Evolutionary conservation across 2,888 invertebrate genomes (phyloP).

Genomic region (Drosophila sordidula): DNA sequence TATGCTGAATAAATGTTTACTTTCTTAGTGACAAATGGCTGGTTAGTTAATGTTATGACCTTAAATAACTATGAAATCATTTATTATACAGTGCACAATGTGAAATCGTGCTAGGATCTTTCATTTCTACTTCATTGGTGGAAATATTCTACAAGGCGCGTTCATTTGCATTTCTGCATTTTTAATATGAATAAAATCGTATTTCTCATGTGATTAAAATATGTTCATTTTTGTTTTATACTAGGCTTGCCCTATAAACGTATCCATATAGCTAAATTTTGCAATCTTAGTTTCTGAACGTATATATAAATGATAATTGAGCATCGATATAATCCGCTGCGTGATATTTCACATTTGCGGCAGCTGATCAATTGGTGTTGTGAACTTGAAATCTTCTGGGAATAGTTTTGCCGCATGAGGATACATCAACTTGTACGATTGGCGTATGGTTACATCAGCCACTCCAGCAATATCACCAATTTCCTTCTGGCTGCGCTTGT

Average conservation of each 20-base stretch:
- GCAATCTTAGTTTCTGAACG: slow-evolving; percentile 26
- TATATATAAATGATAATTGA: slow-evolving; percentile 56
- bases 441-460: slow-evolving; percentile 98
- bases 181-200: slow-evolving; percentile 54
- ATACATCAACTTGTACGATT: slow-evolving; percentile 98
- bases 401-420: slow-evolving; percentile 96
- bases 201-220: slow-evolving; percentile 39
- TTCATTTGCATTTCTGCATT: slow-evolving; percentile 25
- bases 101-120: neutral
- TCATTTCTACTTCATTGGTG: slow-evolving; percentile 1
- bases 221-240: slow-evolving; percentile 34
- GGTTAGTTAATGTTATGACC: neutral
- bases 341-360: slow-evolving; percentile 90
- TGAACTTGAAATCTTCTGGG: slow-evolving; percentile 98
- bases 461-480: slow-evolving; percentile 99
- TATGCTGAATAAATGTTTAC: slow-evolving; percentile 40
- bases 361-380: slow-evolving; percentile 96
- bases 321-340: slow-evolving; percentile 46
- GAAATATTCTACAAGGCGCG: slow-evolving; percentile 8
- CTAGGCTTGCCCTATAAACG: slow-evolving; percentile 37
- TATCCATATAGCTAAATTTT: slow-evolving; percentile 20
- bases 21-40: slow-evolving; percentile 2
- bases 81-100: slow-evolving; percentile 11
- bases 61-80: neutral
- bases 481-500: slow-evolving; percentile 98